Evolutionary conservation across 2,888 invertebrate species (phyloP).

Genomic region (Antheraea yamamai): DNA sequence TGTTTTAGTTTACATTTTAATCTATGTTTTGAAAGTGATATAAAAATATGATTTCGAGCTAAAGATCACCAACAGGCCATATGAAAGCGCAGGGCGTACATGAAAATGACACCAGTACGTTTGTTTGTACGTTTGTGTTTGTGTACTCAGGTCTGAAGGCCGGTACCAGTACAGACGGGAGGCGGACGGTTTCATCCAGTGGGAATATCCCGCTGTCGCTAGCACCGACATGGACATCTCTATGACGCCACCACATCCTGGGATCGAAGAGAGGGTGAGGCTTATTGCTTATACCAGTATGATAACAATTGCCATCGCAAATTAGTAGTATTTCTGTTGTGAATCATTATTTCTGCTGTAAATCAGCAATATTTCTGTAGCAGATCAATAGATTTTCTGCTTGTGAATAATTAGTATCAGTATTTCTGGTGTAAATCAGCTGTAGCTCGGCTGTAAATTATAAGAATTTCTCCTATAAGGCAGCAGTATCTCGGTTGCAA

Average conservation of each 20-base stretch:
- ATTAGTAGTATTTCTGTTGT: no score
- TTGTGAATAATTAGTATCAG: no score
- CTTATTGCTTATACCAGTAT: not conserved
- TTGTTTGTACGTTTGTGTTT: conserved; percentile 39
- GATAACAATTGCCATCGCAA: no score
- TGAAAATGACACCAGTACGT: conserved; percentile 20
- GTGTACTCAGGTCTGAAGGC: conserved; percentile 76
- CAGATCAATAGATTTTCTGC: no score
- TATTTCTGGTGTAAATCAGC: no score
- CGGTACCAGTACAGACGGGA: conserved; percentile 84
- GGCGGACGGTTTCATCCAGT: conserved; percentile 81
- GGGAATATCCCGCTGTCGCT: conserved; percentile 81
- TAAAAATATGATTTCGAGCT: conserved; percentile 23
- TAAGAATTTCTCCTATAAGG: no score
- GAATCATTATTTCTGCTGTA: no score
- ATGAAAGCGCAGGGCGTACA: conserved; percentile 38
- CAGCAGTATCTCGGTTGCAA: no score
- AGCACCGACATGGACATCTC: conserved; percentile 79
- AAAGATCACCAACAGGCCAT: conserved; percentile 28
- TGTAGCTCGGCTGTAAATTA: no score
- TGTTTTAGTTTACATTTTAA: no score
- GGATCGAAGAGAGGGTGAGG: conserved; percentile 45
- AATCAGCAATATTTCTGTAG: no score
- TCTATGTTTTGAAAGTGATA: no score
- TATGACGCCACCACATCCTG: conserved; percentile 72